These are phyloP conservation scores for Drosophila histrio DNA, from an alignment of 2,888 invertebrate genomes.

Conservation along the genomic window DNA sequence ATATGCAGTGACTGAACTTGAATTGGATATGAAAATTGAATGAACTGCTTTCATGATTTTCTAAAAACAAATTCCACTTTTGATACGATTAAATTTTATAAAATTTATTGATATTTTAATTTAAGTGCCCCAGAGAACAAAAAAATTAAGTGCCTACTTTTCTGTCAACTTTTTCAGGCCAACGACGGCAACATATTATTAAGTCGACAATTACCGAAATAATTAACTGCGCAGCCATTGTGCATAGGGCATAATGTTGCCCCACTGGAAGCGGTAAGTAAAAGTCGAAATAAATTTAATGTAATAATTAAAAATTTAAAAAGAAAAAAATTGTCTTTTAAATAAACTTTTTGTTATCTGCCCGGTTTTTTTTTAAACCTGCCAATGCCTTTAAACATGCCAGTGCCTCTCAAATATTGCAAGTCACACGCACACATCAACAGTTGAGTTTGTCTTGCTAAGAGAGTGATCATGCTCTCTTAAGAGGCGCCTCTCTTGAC, in stretches of 20 bases:
- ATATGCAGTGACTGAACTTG: conserved; percentile 10
- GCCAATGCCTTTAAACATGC: conserved; percentile 10
- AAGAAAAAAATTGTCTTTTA: too few species aligned
- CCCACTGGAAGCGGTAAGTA: conserved; percentile 84
- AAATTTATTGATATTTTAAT: not conserved
- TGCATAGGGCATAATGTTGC: conserved; percentile 83
- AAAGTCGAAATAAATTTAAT: not conserved
- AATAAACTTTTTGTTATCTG: not conserved
- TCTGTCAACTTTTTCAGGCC: conserved; percentile 61
- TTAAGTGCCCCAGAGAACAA: conserved; percentile 22
- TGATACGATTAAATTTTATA: not conserved
- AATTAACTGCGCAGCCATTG: conserved; percentile 67
- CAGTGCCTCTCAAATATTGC: conserved; percentile 34
- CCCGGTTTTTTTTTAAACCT: not conserved
- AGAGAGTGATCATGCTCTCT: conserved; percentile 24
- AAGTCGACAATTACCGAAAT: conserved; percentile 66
- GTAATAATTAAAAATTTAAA: not conserved
- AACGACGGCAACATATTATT: conserved; percentile 70
- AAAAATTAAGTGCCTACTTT: conserved; percentile 61
- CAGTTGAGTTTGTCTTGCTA: not conserved
- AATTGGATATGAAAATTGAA: not conserved
- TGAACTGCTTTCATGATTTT: not conserved
- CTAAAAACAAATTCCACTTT: not conserved
- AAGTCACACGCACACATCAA: not conserved
- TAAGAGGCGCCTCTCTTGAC: conserved; percentile 30